Percentiles rank a stretch among this genome's conserved stretches.
These are phyloP conservation scores for Lamellibrachia luymesi DNA, from an alignment of 1,140 invertebrate species.

Conservation along the genomic window DNA sequence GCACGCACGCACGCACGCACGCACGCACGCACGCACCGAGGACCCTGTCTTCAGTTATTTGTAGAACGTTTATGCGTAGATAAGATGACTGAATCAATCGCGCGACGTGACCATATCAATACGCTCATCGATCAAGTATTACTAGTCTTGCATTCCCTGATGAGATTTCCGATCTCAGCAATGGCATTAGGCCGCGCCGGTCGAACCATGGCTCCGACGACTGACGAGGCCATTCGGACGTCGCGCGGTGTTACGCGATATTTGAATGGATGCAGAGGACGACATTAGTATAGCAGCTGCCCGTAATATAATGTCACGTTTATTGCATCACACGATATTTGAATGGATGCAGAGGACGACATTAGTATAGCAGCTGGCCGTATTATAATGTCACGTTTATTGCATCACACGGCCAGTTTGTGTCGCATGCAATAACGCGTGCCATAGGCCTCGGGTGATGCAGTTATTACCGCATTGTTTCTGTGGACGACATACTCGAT, in stretches of 20 bases:
- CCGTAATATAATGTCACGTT: not conserved
- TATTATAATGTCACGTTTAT: not conserved
- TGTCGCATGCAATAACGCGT: not conserved
- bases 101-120: not conserved
- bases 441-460: not conserved
- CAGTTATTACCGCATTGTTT: not conserved
- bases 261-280: not conserved
- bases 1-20: conserved; percentile 17
- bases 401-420: not conserved
- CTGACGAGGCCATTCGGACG: not conserved
- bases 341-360: not conserved
- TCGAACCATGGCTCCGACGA: not conserved
- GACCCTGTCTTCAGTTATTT: not conserved
- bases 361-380: not conserved
- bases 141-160: not conserved
- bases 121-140: not conserved
- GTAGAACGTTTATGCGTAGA: not conserved
- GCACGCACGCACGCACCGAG: not conserved
- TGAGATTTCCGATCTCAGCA: not conserved
- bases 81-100: not conserved
- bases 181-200: not conserved
- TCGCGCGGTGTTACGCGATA: not conserved
- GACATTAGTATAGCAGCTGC: not conserved
- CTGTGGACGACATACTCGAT: not conserved
- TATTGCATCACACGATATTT: not conserved